These are phyloP conservation scores for Spatulosminthurus flaviceps DNA, from an alignment of 2,888 invertebrate genomes.

Conservation along the genomic window DNA sequence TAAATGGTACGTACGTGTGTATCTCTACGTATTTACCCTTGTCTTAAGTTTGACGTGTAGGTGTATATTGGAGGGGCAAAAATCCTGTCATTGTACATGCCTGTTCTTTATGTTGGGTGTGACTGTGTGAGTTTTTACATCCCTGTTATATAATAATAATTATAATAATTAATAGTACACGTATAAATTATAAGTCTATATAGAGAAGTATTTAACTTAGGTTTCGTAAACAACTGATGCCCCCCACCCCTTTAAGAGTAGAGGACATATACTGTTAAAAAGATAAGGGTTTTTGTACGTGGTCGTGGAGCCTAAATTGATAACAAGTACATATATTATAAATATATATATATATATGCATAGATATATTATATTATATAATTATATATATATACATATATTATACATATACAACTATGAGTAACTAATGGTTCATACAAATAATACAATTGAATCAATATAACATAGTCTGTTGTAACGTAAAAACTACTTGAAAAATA, in stretches of 20 bases:
- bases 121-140: constrained; percentile 10
- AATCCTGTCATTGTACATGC: not conserved
- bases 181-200: constrained; percentile 9
- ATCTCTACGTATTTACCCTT: too few relatives aligned
- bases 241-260: not conserved
- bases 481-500: constrained; percentile 35
- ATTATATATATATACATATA: constrained; percentile 34
- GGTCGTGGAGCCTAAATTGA: constrained; percentile 26
- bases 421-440: constrained; percentile 11
- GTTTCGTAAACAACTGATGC: constrained; percentile 3
- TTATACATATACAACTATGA: constrained; percentile 5
- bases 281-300: constrained; percentile 26
- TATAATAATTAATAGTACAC: too few relatives aligned
- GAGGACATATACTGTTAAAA: constrained; percentile 9
- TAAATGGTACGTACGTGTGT: too few relatives aligned
- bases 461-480: constrained; percentile 36
- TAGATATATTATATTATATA: too few relatives aligned
- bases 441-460: constrained; percentile 13
- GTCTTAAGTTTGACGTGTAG: too few relatives aligned
- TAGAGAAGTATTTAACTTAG: constrained; percentile 1
- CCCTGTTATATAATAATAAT: constrained; percentile 12
- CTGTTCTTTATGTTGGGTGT: not conserved
- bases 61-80: too few relatives aligned
- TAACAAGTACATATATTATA: constrained; percentile 21
- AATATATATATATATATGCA: too few relatives aligned